Percentiles rank a stretch among this genome's conserved stretches.
Evolutionary conservation across 2,113 vertebrate genomes (phyloP).

Genomic region (Phyllostomus hastatus): DNA sequence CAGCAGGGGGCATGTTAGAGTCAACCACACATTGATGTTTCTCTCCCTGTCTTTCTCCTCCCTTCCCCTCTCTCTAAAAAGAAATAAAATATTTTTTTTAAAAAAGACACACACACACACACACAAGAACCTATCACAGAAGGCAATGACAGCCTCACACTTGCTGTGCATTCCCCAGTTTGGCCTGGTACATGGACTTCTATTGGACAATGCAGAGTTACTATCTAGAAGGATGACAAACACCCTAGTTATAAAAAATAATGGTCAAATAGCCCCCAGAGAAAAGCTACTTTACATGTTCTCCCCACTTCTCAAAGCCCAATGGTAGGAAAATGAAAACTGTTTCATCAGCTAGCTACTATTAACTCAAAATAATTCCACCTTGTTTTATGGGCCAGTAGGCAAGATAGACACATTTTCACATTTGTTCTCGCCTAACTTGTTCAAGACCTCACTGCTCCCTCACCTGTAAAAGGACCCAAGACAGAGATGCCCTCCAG

Average conservation of each 20-base stretch:
- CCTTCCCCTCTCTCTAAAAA: too few species aligned
- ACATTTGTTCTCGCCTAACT: slow-evolving; percentile 33
- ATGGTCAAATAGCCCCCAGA: not conserved
- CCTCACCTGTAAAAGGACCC: not conserved
- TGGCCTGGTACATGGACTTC: not conserved
- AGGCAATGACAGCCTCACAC: not conserved
- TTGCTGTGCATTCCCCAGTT: not conserved
- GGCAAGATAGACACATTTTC: slow-evolving; percentile 13
- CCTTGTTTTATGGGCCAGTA: slow-evolving; percentile 40
- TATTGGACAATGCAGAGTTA: not conserved
- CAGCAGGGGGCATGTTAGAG: too few species aligned
- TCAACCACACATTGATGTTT: too few species aligned
- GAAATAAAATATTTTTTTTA: too few species aligned
- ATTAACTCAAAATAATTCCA: not conserved
- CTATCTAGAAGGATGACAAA: slow-evolving; percentile 8
- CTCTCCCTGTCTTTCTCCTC: too few species aligned
- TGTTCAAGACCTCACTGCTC: slow-evolving; percentile 23
- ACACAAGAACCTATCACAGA: not conserved
- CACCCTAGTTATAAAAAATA: not conserved
- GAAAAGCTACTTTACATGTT: slow-evolving; percentile 7
- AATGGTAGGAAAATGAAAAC: not conserved
- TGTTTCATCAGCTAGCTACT: not conserved
- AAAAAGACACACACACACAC: not conserved
- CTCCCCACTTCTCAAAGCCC: not conserved
- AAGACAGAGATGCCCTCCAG: not conserved